Conservation (phyloP, 1,140 invertebrate genomes). For the Heliconius nattereri region DNA sequence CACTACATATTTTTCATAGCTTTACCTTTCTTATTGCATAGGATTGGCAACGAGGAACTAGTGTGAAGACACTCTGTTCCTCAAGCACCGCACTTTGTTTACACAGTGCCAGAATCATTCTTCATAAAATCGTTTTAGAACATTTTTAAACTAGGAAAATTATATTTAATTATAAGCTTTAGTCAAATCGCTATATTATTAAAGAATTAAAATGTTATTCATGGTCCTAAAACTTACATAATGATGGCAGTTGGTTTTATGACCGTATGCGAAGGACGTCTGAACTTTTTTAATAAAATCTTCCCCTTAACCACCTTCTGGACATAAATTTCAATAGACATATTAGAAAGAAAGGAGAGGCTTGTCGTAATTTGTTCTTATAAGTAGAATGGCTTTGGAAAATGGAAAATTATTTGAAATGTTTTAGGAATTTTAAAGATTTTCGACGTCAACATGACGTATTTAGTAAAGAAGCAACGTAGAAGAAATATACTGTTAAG, state of each 20-base stretch:
- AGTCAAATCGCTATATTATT: background rate
- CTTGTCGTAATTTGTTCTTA: slow-evolving; percentile 27
- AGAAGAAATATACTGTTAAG: no score
- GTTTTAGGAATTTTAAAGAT: background rate
- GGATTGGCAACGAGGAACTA: no score
- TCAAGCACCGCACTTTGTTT: no score
- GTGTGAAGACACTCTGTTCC: no score
- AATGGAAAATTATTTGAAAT: background rate
- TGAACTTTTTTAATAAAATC: slow-evolving; percentile 71
- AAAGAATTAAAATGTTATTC: background rate
- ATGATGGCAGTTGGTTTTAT: slow-evolving; percentile 51
- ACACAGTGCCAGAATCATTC: no score
- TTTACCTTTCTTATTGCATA: no score
- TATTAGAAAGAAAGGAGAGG: slow-evolving; percentile 43
- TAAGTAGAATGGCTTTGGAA: background rate
- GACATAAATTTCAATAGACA: slow-evolving; percentile 59
- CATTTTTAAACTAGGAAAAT: no score
- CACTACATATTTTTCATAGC: no score
- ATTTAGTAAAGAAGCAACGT: background rate
- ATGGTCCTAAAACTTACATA: slow-evolving; percentile 44
- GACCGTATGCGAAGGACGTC: slow-evolving; percentile 45
- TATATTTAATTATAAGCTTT: no score
- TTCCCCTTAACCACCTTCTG: slow-evolving; percentile 47
- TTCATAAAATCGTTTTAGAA: no score
- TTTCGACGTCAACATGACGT: background rate